Evolutionary conservation across 2,113 vertebrate genomes (phyloP), one percentile per base, ranked within the genome.

Genomic region (Isichthys henryi): DNA sequence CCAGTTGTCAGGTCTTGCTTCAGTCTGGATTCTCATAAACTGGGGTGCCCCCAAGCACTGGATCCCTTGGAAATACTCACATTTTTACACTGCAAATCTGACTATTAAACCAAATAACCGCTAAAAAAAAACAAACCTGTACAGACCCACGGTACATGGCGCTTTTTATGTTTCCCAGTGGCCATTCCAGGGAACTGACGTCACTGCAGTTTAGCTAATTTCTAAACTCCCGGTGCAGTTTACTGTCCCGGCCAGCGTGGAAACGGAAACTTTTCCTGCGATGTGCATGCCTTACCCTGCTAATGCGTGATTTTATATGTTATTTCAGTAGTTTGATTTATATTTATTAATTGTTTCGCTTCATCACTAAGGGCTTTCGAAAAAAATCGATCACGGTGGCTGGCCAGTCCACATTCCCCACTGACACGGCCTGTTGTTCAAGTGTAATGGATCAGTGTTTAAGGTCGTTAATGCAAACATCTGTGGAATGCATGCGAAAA

Each of bases 401-500:
- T 43, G 46, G 31, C n/a, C 77, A 46, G 87, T 35, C 87, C 19
- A 90, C 88, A 80, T 50, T 77, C 90, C 83, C 89, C 4, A 87
- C 74, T 91, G 91, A 93, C 91, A 82, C 49, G 91, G 91, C 89
- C 91, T 89, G 90, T 93, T 94, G 93, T 93, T 90, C 91, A 87
- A 90, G 92, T 92, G 92, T 94, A 93, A 93, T 93, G 93, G 92
- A 89, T 92, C 92, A 74, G 89, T 90, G 91, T 93, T 95, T 95
- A 95, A 95, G 93, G 93, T 90, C 90, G 94, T 95, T 94, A 94
- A 93, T 93, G 91, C 91, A 94, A 94, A 93, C 92, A 94, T 93
- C 93, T 89, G 88, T 86, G 93, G 94, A 96, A 95, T 95, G 85
- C 50, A 53, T 87, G 95, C 92, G 92, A 91, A 93, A 94, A 93